phyloP scores from a whole-genome alignment of 2,113 vertebrate genomes.

The Dromaius novaehollandiae region DNA sequence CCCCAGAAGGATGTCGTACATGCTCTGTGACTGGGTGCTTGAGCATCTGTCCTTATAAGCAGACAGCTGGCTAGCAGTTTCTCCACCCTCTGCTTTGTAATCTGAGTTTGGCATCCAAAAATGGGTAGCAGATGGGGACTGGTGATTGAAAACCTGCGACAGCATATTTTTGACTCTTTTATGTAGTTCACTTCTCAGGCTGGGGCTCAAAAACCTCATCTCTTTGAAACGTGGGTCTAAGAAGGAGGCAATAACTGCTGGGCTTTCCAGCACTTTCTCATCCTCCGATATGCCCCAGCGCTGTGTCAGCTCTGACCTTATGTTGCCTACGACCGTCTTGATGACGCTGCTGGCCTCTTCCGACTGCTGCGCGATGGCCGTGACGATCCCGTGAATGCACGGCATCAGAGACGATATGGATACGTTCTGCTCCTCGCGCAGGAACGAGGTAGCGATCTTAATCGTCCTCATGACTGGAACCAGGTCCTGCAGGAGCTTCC shows the following conservation, averaged over 20 bases:
- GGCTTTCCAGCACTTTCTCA: slow-evolving; percentile 50
- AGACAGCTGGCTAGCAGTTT: background rate
- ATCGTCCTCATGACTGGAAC: slow-evolving; percentile 66
- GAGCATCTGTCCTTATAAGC: background rate
- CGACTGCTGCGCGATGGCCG: slow-evolving; percentile 55
- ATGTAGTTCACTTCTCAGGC: slow-evolving; percentile 62
- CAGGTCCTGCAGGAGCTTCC: slow-evolving; percentile 75
- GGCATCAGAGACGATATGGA: slow-evolving; percentile 72
- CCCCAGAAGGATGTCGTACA: slow-evolving; percentile 75
- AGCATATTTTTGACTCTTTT: slow-evolving; percentile 59
- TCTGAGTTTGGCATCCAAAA: background rate
- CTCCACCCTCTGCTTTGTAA: background rate
- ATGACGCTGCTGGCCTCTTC: slow-evolving; percentile 36
- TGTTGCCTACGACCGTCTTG: slow-evolving; percentile 43
- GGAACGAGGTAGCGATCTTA: slow-evolving; percentile 64
- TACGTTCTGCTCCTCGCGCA: slow-evolving; percentile 71
- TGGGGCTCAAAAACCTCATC: slow-evolving; percentile 69
- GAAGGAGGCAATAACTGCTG: slow-evolving; percentile 65
- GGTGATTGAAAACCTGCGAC: slow-evolving; percentile 14
- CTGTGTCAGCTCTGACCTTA: slow-evolving; percentile 53
- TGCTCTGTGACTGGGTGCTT: slow-evolving; percentile 20
- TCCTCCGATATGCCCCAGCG: slow-evolving; percentile 60
- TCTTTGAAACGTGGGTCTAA: slow-evolving; percentile 79
- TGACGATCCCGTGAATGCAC: slow-evolving; percentile 64
- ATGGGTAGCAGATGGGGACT: background rate